Percentiles rank a stretch among this genome's conserved stretches.
phyloP scores from a whole-genome alignment of 2,888 invertebrate genomes.

The Campaea margaritaria region DNA sequence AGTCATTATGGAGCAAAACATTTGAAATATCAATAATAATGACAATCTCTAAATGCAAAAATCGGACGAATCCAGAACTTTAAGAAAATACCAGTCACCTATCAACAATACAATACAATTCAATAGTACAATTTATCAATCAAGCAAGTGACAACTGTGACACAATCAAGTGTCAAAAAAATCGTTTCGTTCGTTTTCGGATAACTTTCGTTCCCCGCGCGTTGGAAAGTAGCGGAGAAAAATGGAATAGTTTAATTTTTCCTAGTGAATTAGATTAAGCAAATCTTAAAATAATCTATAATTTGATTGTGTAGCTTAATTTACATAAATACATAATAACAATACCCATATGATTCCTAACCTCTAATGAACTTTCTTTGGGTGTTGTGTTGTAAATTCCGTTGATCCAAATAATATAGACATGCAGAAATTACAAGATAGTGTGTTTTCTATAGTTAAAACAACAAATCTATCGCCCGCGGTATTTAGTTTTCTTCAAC shows the following conservation, averaged over 20 bases:
- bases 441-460: conserved; percentile 77
- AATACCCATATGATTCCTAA: conserved; percentile 51
- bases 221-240: not conserved
- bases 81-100: no score
- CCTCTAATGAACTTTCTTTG: conserved; percentile 55
- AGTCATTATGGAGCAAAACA: no score
- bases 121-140: no score
- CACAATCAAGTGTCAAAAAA: not conserved
- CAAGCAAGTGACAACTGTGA: no score
- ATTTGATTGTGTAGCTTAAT: not conserved
- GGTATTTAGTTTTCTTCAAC: conserved; percentile 79
- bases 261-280: not conserved
- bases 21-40: no score
- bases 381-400: conserved; percentile 32
- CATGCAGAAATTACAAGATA: conserved; percentile 80
- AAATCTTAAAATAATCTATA: no score
- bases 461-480: conserved; percentile 76
- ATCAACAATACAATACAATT: no score
- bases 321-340: not conserved
- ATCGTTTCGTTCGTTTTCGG: no score
- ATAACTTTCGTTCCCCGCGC: no score
- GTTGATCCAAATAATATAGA: conserved; percentile 28
- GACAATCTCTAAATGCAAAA: not conserved
- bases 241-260: not conserved
- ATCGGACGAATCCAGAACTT: not conserved